Evolutionary conservation across 2,888 invertebrate species (phyloP), one percentile per base, ranked within the genome.

Genomic region (Rhopalosiphum nymphaeae): DNA sequence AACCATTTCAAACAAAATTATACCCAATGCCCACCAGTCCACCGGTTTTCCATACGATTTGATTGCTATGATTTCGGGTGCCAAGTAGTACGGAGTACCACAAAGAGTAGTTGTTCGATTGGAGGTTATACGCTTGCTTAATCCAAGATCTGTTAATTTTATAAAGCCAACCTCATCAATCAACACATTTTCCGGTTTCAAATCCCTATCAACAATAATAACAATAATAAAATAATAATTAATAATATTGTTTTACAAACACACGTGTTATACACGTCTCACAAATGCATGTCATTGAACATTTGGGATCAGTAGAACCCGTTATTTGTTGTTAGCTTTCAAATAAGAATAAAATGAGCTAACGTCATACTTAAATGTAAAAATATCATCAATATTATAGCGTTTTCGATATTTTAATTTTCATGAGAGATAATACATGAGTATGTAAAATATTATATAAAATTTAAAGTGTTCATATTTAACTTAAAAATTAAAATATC

Each of bases 21-120:
- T 97, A 0, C 98, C 99, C 95, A 98, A 97, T 0, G 99, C 98
- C 99, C 99, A 99, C 98, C 99, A 99, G 95, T 99, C 99, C 0
- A 99, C 99, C 0, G 98, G 98, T 95, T 97, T 97, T 91, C 98
- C 98, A 96, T 99, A 99, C 0, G 99, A 99, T 96, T 98, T 98
- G 94, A 98, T 98, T 95, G 98, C 96, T 95, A 99, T 98, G 44
- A 98, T 96, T 95, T 97, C 97, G 42, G 96, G 96, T 1, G 97
- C 97, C 89, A 97, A 95, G 95, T 97, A 97, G 95, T 97, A 97
- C 0, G 97, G 97, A 0, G 97, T 97, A 3, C 97, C 97, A 95
- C 97, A 97, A 92, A 97, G 95, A 0, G 96, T 97, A 96, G 96
- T 97, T 3, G 97, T 97, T 56, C 95, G 95, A 56, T 97, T 97